Percentiles rank a stretch among this genome's conserved stretches.
Conservation (phyloP, 2,888 invertebrate genomes). For the Calameuta pallipes region DNA sequence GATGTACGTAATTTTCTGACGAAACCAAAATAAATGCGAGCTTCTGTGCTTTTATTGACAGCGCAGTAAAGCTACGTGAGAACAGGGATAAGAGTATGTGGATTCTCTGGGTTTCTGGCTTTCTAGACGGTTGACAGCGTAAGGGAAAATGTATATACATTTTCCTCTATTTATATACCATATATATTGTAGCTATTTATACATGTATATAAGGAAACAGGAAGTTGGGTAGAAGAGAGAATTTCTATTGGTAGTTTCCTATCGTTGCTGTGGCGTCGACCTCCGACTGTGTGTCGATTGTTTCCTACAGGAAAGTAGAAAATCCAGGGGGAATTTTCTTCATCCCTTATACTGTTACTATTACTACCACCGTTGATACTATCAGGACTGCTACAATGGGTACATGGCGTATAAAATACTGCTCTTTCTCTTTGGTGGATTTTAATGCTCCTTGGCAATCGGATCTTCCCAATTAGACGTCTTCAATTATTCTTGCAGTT, state of each 20-base stretch:
- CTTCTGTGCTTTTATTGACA: neutral
- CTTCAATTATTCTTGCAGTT: neutral
- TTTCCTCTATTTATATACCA: neutral
- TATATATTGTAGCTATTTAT: neutral
- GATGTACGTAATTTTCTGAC: neutral
- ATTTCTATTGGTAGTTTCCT: neutral
- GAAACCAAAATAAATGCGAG: neutral
- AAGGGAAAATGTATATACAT: neutral
- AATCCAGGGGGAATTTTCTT: neutral
- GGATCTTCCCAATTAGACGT: neutral
- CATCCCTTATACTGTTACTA: neutral
- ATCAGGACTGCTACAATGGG: neutral
- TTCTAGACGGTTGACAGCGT: neutral
- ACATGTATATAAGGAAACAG: neutral
- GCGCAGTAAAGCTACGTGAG: neutral
- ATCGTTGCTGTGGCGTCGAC: neutral
- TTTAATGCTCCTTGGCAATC: neutral
- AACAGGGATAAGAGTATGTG: neutral
- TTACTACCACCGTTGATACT: neutral
- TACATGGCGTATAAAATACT: neutral
- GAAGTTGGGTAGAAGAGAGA: neutral
- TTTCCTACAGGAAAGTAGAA: neutral
- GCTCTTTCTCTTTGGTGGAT: neutral
- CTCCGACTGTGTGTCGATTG: conserved; percentile 8
- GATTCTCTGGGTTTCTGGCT: neutral